Evolutionary conservation across 1,140 invertebrate species (phyloP).

Genomic region (Brevipalpus yothersi): DNA sequence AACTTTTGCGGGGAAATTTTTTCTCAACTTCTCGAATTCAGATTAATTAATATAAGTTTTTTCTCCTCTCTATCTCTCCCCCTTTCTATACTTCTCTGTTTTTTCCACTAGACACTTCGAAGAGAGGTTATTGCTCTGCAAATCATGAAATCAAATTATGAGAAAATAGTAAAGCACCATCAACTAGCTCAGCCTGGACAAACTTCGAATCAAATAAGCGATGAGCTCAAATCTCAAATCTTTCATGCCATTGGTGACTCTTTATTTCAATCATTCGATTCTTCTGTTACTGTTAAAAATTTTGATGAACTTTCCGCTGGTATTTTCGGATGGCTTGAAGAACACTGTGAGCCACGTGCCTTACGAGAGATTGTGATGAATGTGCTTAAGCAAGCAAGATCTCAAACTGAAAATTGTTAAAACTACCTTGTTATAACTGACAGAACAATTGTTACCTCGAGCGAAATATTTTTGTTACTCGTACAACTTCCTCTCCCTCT

Average conservation of each 20-base stretch:
- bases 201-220: slow-evolving; percentile 57
- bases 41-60: neutral
- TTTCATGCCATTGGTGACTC: slow-evolving; percentile 86
- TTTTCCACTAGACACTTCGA: slow-evolving; percentile 40
- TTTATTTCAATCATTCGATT: slow-evolving; percentile 64
- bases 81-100: neutral
- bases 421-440: no score
- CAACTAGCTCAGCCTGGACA: slow-evolving; percentile 60
- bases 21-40: no score
- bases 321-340: slow-evolving; percentile 85
- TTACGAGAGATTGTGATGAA: slow-evolving; percentile 18
- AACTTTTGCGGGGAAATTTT: no score
- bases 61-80: neutral
- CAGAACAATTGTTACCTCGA: no score
- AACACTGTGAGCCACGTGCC: slow-evolving; percentile 89
- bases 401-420: neutral
- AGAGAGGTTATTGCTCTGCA: slow-evolving; percentile 82
- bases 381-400: neutral
- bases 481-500: no score
- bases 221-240: slow-evolving; percentile 90
- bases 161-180: slow-evolving; percentile 83
- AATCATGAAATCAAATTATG: slow-evolving; percentile 61
- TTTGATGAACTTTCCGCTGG: slow-evolving; percentile 76
- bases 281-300: slow-evolving; percentile 60
- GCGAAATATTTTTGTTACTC: no score